Evolutionary conservation across 2,888 invertebrate species (phyloP), one percentile per base, ranked within the genome.

Genomic region (Agrilus cyanescens): DNA sequence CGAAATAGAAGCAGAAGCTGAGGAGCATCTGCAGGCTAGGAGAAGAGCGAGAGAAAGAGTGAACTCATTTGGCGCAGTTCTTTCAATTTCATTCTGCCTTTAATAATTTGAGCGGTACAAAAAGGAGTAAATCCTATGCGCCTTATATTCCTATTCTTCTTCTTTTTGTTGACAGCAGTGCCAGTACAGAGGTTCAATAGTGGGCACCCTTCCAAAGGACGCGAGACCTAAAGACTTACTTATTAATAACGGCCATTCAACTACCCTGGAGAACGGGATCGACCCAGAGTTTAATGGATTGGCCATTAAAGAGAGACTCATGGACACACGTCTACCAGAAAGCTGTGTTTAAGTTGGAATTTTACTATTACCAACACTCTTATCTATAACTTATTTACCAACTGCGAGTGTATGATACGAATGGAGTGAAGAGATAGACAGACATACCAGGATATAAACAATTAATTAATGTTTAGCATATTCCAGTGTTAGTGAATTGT

Each of bases 241-340:
- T 15, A 53, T 69, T 41, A 72, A 72, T 47, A 63, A 63, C 44
- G 72, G 73, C 50, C 72, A 70, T 40, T 70, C 72, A 33, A 68
- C 71, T 39, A 69, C 73, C 46, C 64, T 71, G 51, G 70, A 69
- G 44, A 53, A 57, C 43, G 49, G 55, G 12, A 57, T 60, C 14
- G 67, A 67, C 49, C 45, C 72, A 48, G 73, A 73, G 56, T 77
- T 85, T 58, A 86, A 86, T 69, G 87, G 87, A 43, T 80, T 85
- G 65, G 86, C 86, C 59, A 87, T 88, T 67, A 88, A 87, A 66
- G 85, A 87, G 67, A 80, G 86, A 61, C 76, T 88, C 49, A 85
- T 87, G 74, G 85, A 87, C 59, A 84, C 84, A 64, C 79, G 87
- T 62, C 80, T 88, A 62, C 88, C 88, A 35, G 88, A 88, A 69